Conservation (phyloP, 2,888 invertebrate genomes). For the Digitonthophagus gazella region DNA sequence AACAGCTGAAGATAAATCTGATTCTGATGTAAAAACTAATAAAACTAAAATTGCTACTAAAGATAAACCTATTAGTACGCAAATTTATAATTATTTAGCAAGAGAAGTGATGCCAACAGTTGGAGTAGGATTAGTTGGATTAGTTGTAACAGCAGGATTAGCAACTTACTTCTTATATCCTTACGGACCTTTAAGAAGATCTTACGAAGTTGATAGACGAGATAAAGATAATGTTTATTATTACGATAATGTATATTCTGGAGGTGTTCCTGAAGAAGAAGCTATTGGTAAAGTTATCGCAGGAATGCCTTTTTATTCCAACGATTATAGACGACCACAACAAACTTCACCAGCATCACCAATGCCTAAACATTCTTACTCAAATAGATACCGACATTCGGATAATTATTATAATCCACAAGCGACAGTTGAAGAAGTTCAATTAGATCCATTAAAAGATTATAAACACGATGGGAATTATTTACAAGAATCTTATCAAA, state of each 20-base stretch:
- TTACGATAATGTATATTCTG: constrained; percentile 66
- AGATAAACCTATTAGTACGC: constrained; percentile 66
- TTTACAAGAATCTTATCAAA: constrained; percentile 19
- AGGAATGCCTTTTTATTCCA: constrained; percentile 50
- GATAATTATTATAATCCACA: constrained; percentile 33
- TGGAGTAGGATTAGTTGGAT: constrained; percentile 72
- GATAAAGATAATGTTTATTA: constrained; percentile 60
- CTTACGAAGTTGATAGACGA: constrained; percentile 64
- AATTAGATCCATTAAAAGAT: constrained; percentile 33
- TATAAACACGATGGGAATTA: constrained; percentile 30
- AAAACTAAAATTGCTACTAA: constrained; percentile 40
- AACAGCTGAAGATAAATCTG: constrained; percentile 47
- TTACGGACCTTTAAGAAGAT: constrained; percentile 65
- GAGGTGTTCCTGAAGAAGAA: constrained; percentile 74
- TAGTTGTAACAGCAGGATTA: constrained; percentile 71
- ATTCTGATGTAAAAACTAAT: constrained; percentile 45
- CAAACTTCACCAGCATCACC: constrained; percentile 24
- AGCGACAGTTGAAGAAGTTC: constrained; percentile 41
- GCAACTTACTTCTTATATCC: constrained; percentile 78
- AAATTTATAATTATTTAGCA: constrained; percentile 74
- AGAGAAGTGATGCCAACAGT: constrained; percentile 80
- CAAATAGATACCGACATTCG: constrained; percentile 37
- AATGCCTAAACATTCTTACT: constrained; percentile 37
- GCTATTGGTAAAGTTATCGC: constrained; percentile 73
- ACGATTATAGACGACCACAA: constrained; percentile 27